These are phyloP conservation scores for Pelvicachromis taeniatus DNA, from an alignment of 2,113 vertebrate species.

Conservation along the genomic window DNA sequence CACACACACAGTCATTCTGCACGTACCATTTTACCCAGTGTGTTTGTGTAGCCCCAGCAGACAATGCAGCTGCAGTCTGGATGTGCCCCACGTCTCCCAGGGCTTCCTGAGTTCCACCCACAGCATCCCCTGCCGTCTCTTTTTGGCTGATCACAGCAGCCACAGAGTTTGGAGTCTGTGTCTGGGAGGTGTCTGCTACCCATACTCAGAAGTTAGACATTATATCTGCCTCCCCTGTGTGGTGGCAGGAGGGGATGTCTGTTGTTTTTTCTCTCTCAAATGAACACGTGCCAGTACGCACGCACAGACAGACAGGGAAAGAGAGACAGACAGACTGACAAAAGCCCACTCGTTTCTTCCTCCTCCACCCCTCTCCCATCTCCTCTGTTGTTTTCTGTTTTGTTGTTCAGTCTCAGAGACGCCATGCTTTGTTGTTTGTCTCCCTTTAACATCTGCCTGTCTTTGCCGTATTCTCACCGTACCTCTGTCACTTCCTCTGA, in stretches of 20 bases:
- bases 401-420: constrained; percentile 30
- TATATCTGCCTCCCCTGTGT: not conserved
- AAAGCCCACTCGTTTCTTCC: constrained; percentile 26
- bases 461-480: not conserved
- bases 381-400: constrained; percentile 26
- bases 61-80: not conserved
- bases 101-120: constrained; percentile 13
- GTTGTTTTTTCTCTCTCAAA: not conserved
- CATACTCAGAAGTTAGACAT: not conserved
- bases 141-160: constrained; percentile 7
- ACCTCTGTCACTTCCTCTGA: constrained; percentile 4
- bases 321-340: constrained; percentile 1
- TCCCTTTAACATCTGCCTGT: constrained; percentile 50
- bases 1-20: not conserved
- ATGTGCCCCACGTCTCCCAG: not conserved
- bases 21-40: not conserved
- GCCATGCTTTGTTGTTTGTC: constrained; percentile 30
- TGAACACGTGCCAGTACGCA: constrained; percentile 5
- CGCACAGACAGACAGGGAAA: not conserved
- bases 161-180: not conserved
- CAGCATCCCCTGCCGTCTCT: not conserved
- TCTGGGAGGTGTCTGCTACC: constrained; percentile 22
- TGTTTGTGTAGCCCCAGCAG: not conserved
- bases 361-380: constrained; percentile 21
- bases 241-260: not conserved